Evolutionary conservation across 2,797 vertebrate genomes (phyloP).

Genomic region (Simalia tracyae): DNA sequence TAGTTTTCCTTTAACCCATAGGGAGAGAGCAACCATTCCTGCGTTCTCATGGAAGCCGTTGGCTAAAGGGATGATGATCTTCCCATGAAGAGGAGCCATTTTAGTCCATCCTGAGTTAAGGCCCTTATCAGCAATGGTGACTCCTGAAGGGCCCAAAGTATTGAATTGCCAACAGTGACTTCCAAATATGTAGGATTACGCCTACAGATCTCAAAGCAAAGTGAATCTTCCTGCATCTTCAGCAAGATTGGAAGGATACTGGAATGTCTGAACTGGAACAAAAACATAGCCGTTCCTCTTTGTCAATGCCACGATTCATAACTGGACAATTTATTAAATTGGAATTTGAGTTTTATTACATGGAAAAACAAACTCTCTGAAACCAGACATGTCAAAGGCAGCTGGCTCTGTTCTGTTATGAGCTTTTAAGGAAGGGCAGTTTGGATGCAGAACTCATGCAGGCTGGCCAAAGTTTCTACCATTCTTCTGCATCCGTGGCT

Average conservation of each 20-base stretch:
- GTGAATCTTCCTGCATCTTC: neutral
- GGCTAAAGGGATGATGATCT: neutral
- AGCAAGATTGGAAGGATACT: slow-evolving; percentile 28
- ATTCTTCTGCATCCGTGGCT: neutral
- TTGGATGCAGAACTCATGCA: neutral
- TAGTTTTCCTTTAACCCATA: neutral
- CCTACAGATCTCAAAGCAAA: neutral
- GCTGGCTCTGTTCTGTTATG: neutral
- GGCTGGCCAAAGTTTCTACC: neutral
- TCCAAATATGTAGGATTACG: no score
- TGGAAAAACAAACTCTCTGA: neutral
- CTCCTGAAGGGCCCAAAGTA: no score
- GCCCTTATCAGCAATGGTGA: neutral
- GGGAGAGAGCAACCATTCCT: neutral
- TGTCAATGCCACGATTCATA: no score
- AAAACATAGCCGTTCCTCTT: neutral
- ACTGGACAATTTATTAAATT: neutral
- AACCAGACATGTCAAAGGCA: neutral
- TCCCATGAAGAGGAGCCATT: neutral
- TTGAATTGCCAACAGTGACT: neutral
- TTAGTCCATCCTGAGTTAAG: neutral
- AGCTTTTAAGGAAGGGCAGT: neutral
- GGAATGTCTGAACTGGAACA: neutral
- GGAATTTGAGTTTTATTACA: neutral
- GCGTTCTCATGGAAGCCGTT: neutral